These are phyloP conservation scores for Epiblema foenella DNA, from an alignment of 2,888 invertebrate genomes.

Conservation along the genomic window DNA sequence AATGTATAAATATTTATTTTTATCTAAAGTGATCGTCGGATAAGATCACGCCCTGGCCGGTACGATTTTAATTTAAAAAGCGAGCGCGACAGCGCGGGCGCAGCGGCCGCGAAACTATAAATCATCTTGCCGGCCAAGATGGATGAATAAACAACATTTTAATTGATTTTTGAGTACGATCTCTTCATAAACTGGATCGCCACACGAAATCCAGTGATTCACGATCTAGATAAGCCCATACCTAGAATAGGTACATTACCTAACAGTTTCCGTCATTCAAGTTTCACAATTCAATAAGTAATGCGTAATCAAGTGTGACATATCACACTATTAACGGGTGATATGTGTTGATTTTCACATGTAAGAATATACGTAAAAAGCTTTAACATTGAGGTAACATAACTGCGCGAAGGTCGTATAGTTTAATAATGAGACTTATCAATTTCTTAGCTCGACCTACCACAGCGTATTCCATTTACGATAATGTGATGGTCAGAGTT, in stretches of 20 bases:
- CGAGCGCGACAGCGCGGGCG: conserved; percentile 72
- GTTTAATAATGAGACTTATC: conserved; percentile 40
- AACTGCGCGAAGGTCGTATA: conserved; percentile 40
- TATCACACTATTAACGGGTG: conserved; percentile 35
- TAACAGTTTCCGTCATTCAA: conserved; percentile 41
- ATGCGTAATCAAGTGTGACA: conserved; percentile 39
- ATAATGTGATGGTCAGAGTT: conserved; percentile 3
- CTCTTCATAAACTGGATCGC: conserved; percentile 69
- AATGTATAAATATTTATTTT: conserved; percentile 84
- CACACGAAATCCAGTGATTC: conserved; percentile 36
- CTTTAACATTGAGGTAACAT: conserved; percentile 33
- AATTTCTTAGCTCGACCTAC: conserved; percentile 39
- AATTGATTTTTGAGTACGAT: conserved; percentile 81
- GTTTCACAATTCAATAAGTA: conserved; percentile 33
- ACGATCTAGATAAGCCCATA: conserved; percentile 36
- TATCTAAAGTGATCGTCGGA: conserved; percentile 84
- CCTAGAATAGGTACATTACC: neutral
- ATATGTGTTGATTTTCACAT: conserved; percentile 32
- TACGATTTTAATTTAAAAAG: conserved; percentile 82
- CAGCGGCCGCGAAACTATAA: conserved; percentile 83
- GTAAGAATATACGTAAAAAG: conserved; percentile 37
- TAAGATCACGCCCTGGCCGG: conserved; percentile 80
- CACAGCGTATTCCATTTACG: conserved; percentile 33
- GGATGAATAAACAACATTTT: conserved; percentile 81
- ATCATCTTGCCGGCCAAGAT: conserved; percentile 71